Percentiles rank a stretch among this genome's conserved stretches.
Evolutionary conservation across 2,888 invertebrate species (phyloP).

Genomic region (Anthophora plumipes): DNA sequence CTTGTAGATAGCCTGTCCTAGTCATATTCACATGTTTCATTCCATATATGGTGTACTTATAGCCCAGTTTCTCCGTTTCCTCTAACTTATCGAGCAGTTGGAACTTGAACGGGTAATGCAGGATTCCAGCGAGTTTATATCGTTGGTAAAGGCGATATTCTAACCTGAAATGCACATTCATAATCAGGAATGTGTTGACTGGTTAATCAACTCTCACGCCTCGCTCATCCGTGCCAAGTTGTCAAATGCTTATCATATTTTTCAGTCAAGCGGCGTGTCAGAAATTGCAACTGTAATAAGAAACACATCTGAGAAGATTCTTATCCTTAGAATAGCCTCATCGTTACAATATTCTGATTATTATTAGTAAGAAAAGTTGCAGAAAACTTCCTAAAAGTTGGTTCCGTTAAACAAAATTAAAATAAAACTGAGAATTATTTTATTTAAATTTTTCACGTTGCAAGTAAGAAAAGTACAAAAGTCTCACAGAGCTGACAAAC

Average conservation of each 20-base stretch:
- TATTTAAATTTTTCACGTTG: too few species aligned
- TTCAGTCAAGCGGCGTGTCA: neutral
- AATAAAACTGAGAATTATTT: too few species aligned
- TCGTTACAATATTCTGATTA: too few species aligned
- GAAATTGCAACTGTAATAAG: neutral
- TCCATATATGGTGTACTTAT: constrained; percentile 37
- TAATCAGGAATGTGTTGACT: constrained; percentile 39
- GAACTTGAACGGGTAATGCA: constrained; percentile 28
- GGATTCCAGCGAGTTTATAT: constrained; percentile 36
- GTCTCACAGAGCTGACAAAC: too few species aligned
- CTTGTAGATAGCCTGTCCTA: neutral
- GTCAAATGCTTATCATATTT: neutral
- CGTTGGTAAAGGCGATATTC: constrained; percentile 45
- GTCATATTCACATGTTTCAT: neutral
- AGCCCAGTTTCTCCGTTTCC: constrained; percentile 41
- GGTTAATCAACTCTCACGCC: constrained; percentile 31
- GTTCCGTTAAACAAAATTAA: too few species aligned
- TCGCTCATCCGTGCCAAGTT: neutral
- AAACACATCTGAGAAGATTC: too few species aligned
- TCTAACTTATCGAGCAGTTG: constrained; percentile 53
- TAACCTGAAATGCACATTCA: constrained; percentile 43
- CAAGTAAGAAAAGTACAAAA: too few species aligned
- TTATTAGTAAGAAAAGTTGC: too few species aligned
- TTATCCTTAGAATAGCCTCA: too few species aligned
- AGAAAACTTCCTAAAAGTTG: too few species aligned